Evolutionary conservation across 2,888 invertebrate genomes (phyloP), one percentile per base, ranked within the genome.

Genomic region (Lamellibrachia columna): DNA sequence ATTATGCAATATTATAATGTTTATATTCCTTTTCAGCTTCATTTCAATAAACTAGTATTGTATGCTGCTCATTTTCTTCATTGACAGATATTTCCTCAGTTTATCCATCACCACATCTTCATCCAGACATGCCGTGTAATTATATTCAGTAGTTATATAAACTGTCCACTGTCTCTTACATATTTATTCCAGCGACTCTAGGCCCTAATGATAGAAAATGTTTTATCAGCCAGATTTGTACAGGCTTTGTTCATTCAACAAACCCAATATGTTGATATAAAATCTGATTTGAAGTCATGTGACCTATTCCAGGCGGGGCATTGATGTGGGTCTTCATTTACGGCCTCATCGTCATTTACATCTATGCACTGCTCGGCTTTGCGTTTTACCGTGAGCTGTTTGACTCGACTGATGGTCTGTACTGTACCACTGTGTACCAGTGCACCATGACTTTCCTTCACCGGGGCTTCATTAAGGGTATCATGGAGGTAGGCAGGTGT

Each of bases 401-500:
- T 91, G 55, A 40, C 53, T 90, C 93, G 53, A 58, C 53, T 15
- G 58, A 92, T n/a, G 58, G 75, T 22, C 11, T 91, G 52, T 93
- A 92, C 53, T 93, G 93, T 55, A 60, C 91, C 52, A 93, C 92
- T 11, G 52, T 93, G 90, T 93, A 93, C 53, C 60, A 93, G 91
- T 93, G 93, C 90, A 58, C 92, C 22, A 90, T 93, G 55, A 93
- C 93, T 52, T 28, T 93, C 55, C 75, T 93, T n/a, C 93, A 92
- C 15, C 92, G 91, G 55, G 93, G 93, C 6, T 53, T 93, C 60
- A 91, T 93, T 11, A 91, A 90, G 8, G 92, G 91, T 58, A 92
- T 93, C 22, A 60, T 92, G 91, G 93, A 93, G 90, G 93, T 93
- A 92, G 90, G 75, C 28, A 90, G 7, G 90, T 15, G n/a, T 28